A percentile compares a stretch with the other conserved stretches of the same genome.
Evolutionary conservation across 2,113 vertebrate species (phyloP).

Genomic region (Upupa epops): DNA sequence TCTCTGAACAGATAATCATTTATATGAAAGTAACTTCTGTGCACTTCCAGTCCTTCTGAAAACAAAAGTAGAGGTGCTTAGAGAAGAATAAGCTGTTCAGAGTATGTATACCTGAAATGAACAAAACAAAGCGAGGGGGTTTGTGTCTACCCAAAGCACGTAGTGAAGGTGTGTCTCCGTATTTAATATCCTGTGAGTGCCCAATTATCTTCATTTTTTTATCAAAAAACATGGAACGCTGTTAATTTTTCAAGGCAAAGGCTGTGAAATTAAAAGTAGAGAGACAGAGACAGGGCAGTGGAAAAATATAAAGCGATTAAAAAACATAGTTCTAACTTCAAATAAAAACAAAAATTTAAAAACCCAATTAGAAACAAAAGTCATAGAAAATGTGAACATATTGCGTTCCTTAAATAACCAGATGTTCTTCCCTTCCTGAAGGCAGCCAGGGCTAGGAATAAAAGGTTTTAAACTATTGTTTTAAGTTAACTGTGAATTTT

Average conservation of each 20-base stretch:
- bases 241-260: slow-evolving; percentile 70
- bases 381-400: slow-evolving; percentile 89
- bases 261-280: slow-evolving; percentile 53
- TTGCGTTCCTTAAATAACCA: slow-evolving; percentile 88
- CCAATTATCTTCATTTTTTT: slow-evolving; percentile 35
- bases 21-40: not conserved
- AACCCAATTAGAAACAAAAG: slow-evolving; percentile 90
- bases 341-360: slow-evolving; percentile 75
- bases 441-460: slow-evolving; percentile 83
- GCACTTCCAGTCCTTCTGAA: not conserved
- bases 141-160: not conserved
- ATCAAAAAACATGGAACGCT: slow-evolving; percentile 51
- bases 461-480: slow-evolving; percentile 86
- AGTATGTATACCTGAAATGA: not conserved
- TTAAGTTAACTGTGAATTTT: slow-evolving; percentile 87
- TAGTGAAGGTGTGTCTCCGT: slow-evolving; percentile 4
- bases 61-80: not conserved
- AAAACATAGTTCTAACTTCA: slow-evolving; percentile 79
- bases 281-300: slow-evolving; percentile 56
- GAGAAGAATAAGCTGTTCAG: not conserved
- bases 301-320: slow-evolving; percentile 81
- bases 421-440: slow-evolving; percentile 86
- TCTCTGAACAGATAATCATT: slow-evolving; percentile 26
- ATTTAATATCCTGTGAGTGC: slow-evolving; percentile 5
- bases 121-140: not conserved